phyloP scores from a whole-genome alignment of 2,797 vertebrate genomes.

The Halcyon badia region DNA sequence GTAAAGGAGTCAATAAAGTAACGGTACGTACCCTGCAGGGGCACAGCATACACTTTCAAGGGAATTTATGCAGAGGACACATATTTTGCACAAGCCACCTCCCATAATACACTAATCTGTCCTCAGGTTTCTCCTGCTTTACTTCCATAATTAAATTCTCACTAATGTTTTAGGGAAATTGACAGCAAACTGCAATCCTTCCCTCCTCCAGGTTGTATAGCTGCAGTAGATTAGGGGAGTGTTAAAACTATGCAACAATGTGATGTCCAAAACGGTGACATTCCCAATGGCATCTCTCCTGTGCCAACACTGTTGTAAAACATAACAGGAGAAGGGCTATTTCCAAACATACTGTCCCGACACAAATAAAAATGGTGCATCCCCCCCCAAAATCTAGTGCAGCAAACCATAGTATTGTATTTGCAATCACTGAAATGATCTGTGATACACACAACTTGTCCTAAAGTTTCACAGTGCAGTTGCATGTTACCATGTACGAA shows the following conservation, averaged over 20 bases:
- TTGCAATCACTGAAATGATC: not conserved
- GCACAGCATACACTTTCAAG: not conserved
- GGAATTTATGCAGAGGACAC: not conserved
- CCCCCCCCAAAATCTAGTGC: not conserved
- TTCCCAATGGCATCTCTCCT: not conserved
- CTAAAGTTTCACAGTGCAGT: not conserved
- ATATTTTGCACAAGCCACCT: not conserved
- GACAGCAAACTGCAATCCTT: not conserved
- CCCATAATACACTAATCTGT: not conserved
- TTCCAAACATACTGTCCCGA: not conserved
- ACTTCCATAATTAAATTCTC: not conserved
- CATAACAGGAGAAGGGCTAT: not conserved
- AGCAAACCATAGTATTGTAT: not conserved
- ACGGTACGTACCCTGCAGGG: not conserved
- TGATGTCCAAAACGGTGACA: accelerated
- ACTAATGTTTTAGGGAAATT: not conserved
- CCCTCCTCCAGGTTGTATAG: not conserved
- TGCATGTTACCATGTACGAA: not conserved
- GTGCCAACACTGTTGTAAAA: not conserved
- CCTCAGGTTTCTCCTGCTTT: not conserved
- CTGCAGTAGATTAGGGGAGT: not conserved
- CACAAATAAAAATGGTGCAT: not conserved
- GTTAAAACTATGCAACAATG: not conserved
- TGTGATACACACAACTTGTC: not conserved
- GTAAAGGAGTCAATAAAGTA: not conserved